phyloP scores from a whole-genome alignment of 2,113 vertebrate species.

The Hiodon alosoides region DNA sequence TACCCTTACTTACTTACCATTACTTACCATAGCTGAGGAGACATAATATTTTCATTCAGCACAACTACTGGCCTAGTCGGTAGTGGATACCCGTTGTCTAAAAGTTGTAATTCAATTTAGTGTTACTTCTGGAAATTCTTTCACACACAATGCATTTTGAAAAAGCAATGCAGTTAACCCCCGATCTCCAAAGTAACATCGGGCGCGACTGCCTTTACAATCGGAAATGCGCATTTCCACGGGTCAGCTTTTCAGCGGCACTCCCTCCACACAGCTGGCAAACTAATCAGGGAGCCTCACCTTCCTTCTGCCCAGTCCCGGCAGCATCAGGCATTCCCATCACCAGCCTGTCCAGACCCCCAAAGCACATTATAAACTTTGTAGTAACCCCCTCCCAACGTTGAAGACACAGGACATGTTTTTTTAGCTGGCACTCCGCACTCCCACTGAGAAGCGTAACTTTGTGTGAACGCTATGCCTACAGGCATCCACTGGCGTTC shows the following conservation, averaged over 20 bases:
- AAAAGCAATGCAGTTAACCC: not conserved
- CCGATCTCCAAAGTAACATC: not conserved
- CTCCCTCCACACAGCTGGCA: conserved; percentile 16
- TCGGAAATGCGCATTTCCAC: not conserved
- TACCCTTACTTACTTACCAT: too few relatives aligned
- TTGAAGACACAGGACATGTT: too few relatives aligned
- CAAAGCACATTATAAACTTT: not conserved
- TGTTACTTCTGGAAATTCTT: too few relatives aligned
- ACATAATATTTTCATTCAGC: not conserved
- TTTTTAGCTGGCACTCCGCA: not conserved
- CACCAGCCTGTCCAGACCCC: not conserved
- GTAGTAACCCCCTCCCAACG: too few relatives aligned
- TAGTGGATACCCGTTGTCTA: too few relatives aligned
- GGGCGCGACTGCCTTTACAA: not conserved
- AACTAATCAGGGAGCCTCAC: conserved; percentile 16
- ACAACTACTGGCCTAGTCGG: not conserved
- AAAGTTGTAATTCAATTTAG: too few relatives aligned
- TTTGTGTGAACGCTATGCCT: not conserved
- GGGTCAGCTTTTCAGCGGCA: conserved; percentile 1
- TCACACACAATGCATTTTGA: not conserved
- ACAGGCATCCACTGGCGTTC: not conserved
- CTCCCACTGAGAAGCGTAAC: not conserved
- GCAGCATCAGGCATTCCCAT: not conserved
- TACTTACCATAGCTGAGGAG: too few relatives aligned
- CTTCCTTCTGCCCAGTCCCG: not conserved